phyloP scores from a whole-genome alignment of 2,888 invertebrate genomes.

The Hirudinaria manillensis region DNA sequence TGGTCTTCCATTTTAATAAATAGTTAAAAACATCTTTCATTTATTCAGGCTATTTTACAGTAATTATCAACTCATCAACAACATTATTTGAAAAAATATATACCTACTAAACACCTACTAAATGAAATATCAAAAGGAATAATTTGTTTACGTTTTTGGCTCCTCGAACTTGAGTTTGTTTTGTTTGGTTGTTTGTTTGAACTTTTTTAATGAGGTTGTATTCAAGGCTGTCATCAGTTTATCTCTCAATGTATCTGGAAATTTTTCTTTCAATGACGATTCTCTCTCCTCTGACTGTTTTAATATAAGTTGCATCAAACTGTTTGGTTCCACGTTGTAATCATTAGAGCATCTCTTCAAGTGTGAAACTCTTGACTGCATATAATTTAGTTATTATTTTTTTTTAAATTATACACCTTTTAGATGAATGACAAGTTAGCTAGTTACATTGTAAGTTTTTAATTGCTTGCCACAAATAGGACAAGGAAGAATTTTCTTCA shows the following conservation, averaged over 20 bases:
- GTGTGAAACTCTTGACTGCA: conserved; percentile 3
- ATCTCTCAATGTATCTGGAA: conserved; percentile 12
- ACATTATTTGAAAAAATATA: background rate
- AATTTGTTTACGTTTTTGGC: background rate
- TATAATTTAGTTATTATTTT: background rate
- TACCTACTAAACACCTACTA: background rate
- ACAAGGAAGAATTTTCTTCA: conserved; percentile 18
- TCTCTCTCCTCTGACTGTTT: conserved; percentile 23
- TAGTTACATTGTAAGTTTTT: conserved; percentile 15
- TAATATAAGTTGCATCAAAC: background rate
- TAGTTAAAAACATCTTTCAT: no score
- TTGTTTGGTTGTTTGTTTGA: background rate
- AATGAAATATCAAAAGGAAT: background rate
- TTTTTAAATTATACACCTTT: no score
- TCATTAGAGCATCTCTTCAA: background rate
- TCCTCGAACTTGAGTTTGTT: conserved; percentile 18
- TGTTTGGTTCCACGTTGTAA: background rate
- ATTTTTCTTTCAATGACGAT: background rate
- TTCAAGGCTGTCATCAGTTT: conserved; percentile 8
- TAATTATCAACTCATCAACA: background rate
- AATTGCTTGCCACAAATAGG: conserved; percentile 25
- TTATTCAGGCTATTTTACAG: background rate
- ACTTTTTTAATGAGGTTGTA: background rate
- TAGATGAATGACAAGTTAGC: background rate
- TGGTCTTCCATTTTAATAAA: no score